Evolutionary conservation across 2,797 vertebrate genomes (phyloP).

Genomic region (Falco peregrinus): DNA sequence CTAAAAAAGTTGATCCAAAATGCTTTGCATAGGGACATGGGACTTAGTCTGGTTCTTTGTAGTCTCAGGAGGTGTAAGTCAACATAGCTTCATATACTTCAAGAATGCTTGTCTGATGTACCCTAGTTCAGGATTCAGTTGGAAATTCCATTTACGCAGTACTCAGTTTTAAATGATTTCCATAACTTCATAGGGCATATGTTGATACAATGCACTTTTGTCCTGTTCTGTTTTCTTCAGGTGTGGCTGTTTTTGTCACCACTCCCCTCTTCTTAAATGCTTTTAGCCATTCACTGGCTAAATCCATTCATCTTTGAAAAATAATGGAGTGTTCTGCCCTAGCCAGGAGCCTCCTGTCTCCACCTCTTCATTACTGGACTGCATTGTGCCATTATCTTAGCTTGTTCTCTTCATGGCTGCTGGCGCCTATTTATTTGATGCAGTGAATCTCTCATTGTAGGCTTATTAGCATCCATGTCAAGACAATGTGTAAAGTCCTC

Average conservation of each 20-base stretch:
- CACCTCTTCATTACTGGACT: not conserved
- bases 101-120: not conserved
- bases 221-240: not conserved
- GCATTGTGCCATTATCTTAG: not conserved
- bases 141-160: not conserved
- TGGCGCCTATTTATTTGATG: constrained; percentile 26
- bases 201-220: not conserved
- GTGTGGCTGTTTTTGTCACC: not conserved
- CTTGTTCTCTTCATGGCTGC: constrained; percentile 20
- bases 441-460: not conserved
- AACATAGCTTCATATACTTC: not conserved
- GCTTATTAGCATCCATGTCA: constrained; percentile 44
- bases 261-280: not conserved
- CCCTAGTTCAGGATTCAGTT: not conserved
- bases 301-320: constrained; percentile 19
- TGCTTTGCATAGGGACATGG: not conserved
- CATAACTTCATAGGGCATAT: not conserved
- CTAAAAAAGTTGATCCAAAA: not conserved
- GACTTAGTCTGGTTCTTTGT: not conserved
- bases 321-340: not conserved
- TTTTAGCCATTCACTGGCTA: not conserved
- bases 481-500: constrained; percentile 33
- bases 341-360: not conserved
- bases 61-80: not conserved
- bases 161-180: not conserved